Evolutionary conservation across 2,888 invertebrate species (phyloP), one percentile per base, ranked within the genome.

Genomic region (Cremastinae sp.): DNA sequence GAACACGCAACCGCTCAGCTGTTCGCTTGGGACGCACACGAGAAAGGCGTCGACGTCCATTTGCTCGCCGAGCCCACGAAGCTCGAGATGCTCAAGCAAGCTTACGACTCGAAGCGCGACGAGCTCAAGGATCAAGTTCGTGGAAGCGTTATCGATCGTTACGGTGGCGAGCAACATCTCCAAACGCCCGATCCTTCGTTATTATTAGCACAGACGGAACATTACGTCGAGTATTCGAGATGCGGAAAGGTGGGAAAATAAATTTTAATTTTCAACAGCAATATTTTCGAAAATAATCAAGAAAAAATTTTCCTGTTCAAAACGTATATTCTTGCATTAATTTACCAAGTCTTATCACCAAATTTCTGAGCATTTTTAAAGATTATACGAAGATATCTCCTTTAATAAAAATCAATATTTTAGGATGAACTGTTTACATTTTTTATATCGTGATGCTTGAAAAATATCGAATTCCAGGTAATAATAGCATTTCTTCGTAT

Each of bases 41-140:
- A 96, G 69, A 93, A 95, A 82, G 98, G 98, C 2, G 95, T 98
- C 0, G 98, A 98, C 90, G 97, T 98, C 20, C 97, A 98, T 89
- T 92, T 98, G 70, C 92, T 99, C 80, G 99, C 99, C 1, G 99
- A 99, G 90, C 99, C 99, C 5, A 99, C 99, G 9, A 98, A 98
- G 90, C 91, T 99, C 78, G 99, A 98, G 90, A 90, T 97, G 82
- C 90, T 99, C 74, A 95, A 97, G 89, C 93, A 95, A 66, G 96
- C 98, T 89, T 98, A 97, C 89, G 95, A 95, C 72, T 93, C 95
- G 81, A 96, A 97, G 89, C 97, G 97, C 88, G 95, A 96, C 43
- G 95, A 96, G 82, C 95, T 97, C 82, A 98, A 99, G 90, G 94
- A 95, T 9, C 92, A 95, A 90, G 95, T 96, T 58, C 94, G 95